A percentile compares a stretch with the other conserved stretches of the same genome.
Evolutionary conservation across 2,888 invertebrate species (phyloP).

Genomic region (Mystacides longicornis): DNA sequence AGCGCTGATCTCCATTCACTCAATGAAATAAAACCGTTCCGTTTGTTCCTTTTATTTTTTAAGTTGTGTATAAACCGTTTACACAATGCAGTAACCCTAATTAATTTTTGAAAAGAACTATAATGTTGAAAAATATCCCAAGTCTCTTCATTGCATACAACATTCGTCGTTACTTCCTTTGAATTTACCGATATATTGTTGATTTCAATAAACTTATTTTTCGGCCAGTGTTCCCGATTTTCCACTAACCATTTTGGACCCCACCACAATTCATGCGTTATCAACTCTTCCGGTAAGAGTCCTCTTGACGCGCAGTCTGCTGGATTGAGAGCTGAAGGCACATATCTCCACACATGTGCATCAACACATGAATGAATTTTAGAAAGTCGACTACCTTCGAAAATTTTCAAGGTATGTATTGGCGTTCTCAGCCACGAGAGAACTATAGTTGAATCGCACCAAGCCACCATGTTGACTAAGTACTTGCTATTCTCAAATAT

Average conservation of each 20-base stretch:
- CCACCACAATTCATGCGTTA: constrained; percentile 1
- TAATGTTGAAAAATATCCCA: too few species aligned
- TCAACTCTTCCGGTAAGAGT: not conserved
- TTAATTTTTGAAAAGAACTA: too few species aligned
- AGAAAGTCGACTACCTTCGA: constrained; percentile 1
- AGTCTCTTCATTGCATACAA: too few species aligned
- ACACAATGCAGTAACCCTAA: too few species aligned
- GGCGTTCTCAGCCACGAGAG: constrained; percentile 1
- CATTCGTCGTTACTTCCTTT: too few species aligned
- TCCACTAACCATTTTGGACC: not conserved
- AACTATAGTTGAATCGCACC: not conserved
- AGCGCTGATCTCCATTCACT: too few species aligned
- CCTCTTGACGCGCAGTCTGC: constrained; percentile 1
- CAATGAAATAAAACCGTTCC: too few species aligned
- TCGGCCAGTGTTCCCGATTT: not conserved
- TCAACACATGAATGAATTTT: not conserved
- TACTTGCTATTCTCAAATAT: not conserved
- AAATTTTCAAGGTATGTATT: not conserved
- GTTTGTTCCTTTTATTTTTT: too few species aligned
- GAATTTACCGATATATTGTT: not conserved
- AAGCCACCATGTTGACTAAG: too few species aligned
- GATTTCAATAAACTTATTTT: not conserved
- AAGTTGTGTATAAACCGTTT: too few species aligned
- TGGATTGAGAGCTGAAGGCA: not conserved
- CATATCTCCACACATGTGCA: not conserved